These are phyloP conservation scores for Pseudorhiza aurosa DNA, from an alignment of 30 jellyfish, hydroid and myxozoan genomes.

Conservation along the genomic window DNA sequence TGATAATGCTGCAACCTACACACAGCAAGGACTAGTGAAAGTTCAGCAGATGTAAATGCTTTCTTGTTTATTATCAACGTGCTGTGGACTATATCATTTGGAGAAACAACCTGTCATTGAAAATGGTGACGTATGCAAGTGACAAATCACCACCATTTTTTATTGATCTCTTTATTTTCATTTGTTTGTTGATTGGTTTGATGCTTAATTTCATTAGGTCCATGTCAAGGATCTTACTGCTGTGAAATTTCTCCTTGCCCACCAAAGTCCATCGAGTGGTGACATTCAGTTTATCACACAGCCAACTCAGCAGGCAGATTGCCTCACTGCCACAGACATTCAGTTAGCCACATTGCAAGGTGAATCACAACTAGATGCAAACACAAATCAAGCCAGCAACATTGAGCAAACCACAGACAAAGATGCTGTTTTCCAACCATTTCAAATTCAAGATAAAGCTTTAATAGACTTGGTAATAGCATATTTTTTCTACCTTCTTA, in stretches of 20 bases:
- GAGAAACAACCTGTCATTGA: too few species aligned
- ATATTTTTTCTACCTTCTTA: too few species aligned
- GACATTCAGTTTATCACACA: constrained; percentile 34
- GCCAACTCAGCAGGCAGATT: neutral
- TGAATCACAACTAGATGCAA: neutral
- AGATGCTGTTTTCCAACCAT: neutral
- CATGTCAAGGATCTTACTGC: constrained; percentile 28
- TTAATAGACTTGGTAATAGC: neutral
- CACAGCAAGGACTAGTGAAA: too few species aligned
- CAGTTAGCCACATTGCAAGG: constrained; percentile 1
- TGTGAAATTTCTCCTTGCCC: constrained; percentile 24
- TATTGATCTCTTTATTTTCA: too few species aligned
- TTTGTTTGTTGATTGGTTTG: neutral
- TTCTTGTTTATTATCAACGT: too few species aligned
- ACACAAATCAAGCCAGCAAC: constrained; percentile 1
- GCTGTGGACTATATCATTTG: too few species aligned
- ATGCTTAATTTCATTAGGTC: neutral
- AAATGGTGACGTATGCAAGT: too few species aligned
- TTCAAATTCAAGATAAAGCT: neutral
- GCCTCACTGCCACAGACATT: neutral
- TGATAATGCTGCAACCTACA: too few species aligned
- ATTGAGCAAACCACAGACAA: neutral
- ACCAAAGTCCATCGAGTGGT: constrained; percentile 11
- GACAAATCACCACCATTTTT: too few species aligned
- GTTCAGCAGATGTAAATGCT: too few species aligned